These are phyloP conservation scores for Pristionchus fissidentatus DNA, from an alignment of 2,888 invertebrate genomes.

Conservation along the genomic window DNA sequence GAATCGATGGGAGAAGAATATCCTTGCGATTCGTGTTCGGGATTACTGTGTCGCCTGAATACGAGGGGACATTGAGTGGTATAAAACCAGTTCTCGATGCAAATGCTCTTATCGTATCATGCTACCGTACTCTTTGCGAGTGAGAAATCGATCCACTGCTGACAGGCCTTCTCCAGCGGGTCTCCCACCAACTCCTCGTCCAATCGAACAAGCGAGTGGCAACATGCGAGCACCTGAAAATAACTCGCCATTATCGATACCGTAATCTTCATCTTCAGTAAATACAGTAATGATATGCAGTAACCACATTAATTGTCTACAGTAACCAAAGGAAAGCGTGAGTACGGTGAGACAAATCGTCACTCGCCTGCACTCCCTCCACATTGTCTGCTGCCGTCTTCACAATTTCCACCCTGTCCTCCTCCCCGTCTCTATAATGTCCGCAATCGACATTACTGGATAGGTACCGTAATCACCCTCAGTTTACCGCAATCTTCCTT, in stretches of 20 bases:
- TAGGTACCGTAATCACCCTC: too few species aligned
- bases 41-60: constrained; percentile 89
- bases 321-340: neutral
- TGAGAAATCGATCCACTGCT: constrained; percentile 95
- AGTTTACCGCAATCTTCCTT: too few species aligned
- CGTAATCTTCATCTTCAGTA: neutral
- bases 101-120: neutral
- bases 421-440: constrained; percentile 17
- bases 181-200: constrained; percentile 95
- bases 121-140: constrained; percentile 88
- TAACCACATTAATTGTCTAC: neutral
- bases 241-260: neutral
- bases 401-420: constrained; percentile 7
- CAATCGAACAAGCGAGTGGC: constrained; percentile 93
- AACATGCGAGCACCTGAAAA: constrained; percentile 89
- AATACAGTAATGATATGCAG: too few species aligned
- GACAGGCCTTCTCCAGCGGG: constrained; percentile 96
- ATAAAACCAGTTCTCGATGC: neutral
- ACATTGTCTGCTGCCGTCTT: constrained; percentile 21
- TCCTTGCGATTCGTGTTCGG: constrained; percentile 80
- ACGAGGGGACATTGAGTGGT: neutral
- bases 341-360: too few species aligned
- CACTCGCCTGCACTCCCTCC: constrained; percentile 42
- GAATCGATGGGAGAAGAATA: constrained; percentile 88
- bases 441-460: neutral